These are phyloP conservation scores for Halichoerus grypus DNA, from an alignment of 2,113 vertebrate genomes.

Conservation along the genomic window DNA sequence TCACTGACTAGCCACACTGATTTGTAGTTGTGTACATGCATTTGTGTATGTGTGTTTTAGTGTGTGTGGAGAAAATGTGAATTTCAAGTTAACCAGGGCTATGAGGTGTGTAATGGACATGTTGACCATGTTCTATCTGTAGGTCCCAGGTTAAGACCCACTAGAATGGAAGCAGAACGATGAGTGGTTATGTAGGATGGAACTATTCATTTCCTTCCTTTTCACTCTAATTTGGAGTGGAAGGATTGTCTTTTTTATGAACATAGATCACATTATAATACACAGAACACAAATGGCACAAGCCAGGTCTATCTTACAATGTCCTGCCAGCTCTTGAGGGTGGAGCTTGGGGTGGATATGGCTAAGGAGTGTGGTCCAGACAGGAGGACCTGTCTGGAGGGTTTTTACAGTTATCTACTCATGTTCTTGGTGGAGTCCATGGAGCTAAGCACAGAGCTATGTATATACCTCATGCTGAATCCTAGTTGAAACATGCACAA, in stretches of 20 bases:
- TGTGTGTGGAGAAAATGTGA: not conserved
- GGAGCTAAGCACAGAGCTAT: not conserved
- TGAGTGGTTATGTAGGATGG: not conserved
- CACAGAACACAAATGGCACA: not conserved
- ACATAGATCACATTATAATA: not conserved
- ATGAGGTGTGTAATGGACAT: not conserved
- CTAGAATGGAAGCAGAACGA: not conserved
- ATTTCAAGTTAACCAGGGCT: not conserved
- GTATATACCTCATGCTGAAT: not conserved
- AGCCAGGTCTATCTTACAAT: not conserved
- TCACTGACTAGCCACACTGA: not conserved
- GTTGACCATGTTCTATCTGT: no score
- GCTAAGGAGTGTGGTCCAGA: not conserved
- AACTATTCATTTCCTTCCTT: not conserved
- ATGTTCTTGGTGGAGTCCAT: not conserved
- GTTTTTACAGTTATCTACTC: not conserved
- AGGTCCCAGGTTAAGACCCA: not conserved
- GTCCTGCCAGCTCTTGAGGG: not conserved
- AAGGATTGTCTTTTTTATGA: not conserved
- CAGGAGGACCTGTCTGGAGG: not conserved
- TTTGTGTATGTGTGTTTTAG: not conserved
- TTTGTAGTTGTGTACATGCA: not conserved
- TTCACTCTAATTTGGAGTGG: not conserved
- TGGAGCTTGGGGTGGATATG: not conserved
- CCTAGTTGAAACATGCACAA: not conserved